Percentiles rank a stretch among this genome's conserved stretches.
Evolutionary conservation across 2,888 invertebrate species (phyloP).

Genomic region (Portevinia maculata): DNA sequence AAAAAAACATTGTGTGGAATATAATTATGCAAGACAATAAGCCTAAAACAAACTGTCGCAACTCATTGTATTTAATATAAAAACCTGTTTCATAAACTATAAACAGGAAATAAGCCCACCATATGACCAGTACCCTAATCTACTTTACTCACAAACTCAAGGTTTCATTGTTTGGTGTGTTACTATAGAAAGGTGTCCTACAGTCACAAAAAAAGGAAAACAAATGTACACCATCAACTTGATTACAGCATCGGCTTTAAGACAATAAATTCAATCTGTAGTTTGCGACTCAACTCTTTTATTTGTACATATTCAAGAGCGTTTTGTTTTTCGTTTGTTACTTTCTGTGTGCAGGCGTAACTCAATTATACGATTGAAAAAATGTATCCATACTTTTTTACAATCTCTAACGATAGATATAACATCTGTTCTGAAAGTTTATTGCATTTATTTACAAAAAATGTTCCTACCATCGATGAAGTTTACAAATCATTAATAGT

Average conservation of each 20-base stretch:
- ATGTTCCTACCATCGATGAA: slow-evolving; percentile 37
- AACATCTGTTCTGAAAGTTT: neutral
- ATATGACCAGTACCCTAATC: slow-evolving; percentile 4
- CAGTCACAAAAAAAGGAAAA: neutral
- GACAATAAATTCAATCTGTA: slow-evolving; percentile 21
- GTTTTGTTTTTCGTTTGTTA: slow-evolving; percentile 1
- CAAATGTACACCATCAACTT: slow-evolving; percentile 2
- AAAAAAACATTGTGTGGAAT: too few relatives aligned
- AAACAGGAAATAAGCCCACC: neutral
- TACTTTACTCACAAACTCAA: slow-evolving; percentile 17
- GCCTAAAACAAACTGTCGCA: too few relatives aligned
- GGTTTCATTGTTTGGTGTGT: neutral
- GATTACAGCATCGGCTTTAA: neutral
- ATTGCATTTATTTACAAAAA: neutral
- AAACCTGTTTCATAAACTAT: slow-evolving; percentile 20
- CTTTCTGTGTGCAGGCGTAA: slow-evolving; percentile 48
- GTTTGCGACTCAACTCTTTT: slow-evolving; percentile 62
- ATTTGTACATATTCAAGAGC: slow-evolving; percentile 10
- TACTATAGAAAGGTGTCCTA: neutral
- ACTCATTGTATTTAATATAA: neutral
- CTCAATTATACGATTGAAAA: slow-evolving; percentile 30
- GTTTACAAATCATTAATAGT: slow-evolving; percentile 26
- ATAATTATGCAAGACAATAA: too few relatives aligned
- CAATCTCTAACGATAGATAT: neutral
- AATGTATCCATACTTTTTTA: neutral